phyloP scores from a whole-genome alignment of 2,888 invertebrate genomes.

The Eumacrocentrus americanus region DNA sequence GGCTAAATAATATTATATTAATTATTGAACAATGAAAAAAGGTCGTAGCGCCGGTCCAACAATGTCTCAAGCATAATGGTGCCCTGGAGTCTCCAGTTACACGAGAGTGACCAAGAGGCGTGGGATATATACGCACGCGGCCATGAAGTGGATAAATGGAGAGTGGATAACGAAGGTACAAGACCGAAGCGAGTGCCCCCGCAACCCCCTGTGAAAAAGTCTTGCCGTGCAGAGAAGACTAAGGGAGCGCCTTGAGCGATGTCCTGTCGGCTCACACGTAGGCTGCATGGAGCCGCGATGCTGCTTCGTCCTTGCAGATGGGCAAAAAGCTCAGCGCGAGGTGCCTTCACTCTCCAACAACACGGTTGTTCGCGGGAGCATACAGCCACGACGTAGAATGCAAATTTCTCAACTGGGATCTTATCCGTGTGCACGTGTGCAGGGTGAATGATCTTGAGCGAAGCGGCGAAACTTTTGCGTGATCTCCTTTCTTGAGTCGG shows the following conservation, averaged over 20 bases:
- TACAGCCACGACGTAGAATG: slow-evolving; percentile 19
- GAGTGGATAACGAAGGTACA: slow-evolving; percentile 59
- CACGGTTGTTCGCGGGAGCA: background rate
- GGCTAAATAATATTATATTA: background rate
- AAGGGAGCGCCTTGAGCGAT: slow-evolving; percentile 55
- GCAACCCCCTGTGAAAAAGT: slow-evolving; percentile 21
- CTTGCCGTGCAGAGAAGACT: slow-evolving; percentile 29
- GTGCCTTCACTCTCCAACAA: slow-evolving; percentile 16
- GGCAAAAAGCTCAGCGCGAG: slow-evolving; percentile 22
- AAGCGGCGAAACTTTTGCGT: slow-evolving; percentile 9
- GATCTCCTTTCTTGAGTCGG: background rate
- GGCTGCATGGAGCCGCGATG: too few relatives aligned
- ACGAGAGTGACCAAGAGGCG: slow-evolving; percentile 32
- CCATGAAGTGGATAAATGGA: slow-evolving; percentile 55
- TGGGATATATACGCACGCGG: slow-evolving; percentile 31
- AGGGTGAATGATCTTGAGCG: slow-evolving; percentile 47
- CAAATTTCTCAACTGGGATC: slow-evolving; percentile 42
- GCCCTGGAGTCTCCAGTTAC: slow-evolving; percentile 54
- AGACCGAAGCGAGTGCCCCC: slow-evolving; percentile 52
- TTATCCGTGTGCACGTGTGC: slow-evolving; percentile 51
- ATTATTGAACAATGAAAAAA: too few relatives aligned
- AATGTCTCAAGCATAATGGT: slow-evolving; percentile 47
- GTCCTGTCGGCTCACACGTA: slow-evolving; percentile 52
- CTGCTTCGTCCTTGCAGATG: slow-evolving; percentile 14
- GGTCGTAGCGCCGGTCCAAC: too few relatives aligned